Evolutionary conservation across 2,888 invertebrate species (phyloP).

Genomic region (Chaitophorus viminalis): DNA sequence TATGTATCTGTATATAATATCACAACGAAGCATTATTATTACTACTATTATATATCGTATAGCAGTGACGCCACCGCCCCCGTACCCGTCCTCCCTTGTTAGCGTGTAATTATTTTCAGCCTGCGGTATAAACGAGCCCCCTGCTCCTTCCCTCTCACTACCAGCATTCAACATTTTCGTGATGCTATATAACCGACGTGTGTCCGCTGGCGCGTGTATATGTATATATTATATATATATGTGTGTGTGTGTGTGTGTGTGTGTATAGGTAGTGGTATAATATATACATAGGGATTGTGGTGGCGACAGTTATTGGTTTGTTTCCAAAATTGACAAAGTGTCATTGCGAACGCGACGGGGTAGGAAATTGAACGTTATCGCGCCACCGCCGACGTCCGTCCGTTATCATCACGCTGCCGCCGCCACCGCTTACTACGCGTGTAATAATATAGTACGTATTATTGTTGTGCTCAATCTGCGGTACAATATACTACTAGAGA

Average conservation of each 20-base stretch:
- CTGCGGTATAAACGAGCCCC: constrained; percentile 25
- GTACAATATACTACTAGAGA: not conserved
- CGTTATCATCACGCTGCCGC: not conserved
- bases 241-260: too few relatives aligned
- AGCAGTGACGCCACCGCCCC: not conserved
- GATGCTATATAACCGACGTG: not conserved
- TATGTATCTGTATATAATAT: too few relatives aligned
- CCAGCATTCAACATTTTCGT: too few relatives aligned
- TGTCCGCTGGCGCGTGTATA: too few relatives aligned
- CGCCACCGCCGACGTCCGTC: not conserved
- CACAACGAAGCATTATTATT: not conserved
- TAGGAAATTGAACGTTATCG: constrained; percentile 58
- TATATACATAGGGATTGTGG: not conserved
- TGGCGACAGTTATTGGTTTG: constrained; percentile 23
- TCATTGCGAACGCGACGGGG: constrained; percentile 7
- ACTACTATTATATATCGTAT: not conserved
- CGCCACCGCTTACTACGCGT: not conserved
- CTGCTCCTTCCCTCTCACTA: too few relatives aligned
- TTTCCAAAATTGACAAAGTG: constrained; percentile 50
- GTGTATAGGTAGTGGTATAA: too few relatives aligned
- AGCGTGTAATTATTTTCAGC: constrained; percentile 37
- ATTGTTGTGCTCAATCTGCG: not conserved
- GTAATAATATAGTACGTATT: too few relatives aligned
- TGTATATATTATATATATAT: too few relatives aligned
- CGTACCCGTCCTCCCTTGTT: not conserved